These are phyloP conservation scores for Melanchra persicariae DNA, from an alignment of 2,888 invertebrate genomes.

Conservation along the genomic window DNA sequence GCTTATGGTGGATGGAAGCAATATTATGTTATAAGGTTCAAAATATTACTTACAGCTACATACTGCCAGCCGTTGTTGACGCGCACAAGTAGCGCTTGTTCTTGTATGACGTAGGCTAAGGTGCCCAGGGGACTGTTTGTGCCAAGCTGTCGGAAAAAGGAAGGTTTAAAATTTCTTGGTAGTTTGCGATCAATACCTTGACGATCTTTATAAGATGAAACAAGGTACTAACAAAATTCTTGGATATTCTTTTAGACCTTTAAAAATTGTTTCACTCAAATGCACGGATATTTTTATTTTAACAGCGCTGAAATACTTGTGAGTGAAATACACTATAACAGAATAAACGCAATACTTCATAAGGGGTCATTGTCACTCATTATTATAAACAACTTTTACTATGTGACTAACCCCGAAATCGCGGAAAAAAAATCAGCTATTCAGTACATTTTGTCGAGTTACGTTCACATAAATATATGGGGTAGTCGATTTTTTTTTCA, in stretches of 20 bases:
- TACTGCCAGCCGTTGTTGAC: slow-evolving; percentile 99
- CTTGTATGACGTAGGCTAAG: slow-evolving; percentile 97
- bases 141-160: slow-evolving; percentile 79
- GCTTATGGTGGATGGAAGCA: too few relatives aligned
- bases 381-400: too few relatives aligned
- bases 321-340: too few relatives aligned
- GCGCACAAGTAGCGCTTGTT: slow-evolving; percentile 96
- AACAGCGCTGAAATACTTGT: too few relatives aligned
- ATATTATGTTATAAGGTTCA: neutral
- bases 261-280: neutral
- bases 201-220: neutral
- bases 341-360: too few relatives aligned
- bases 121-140: slow-evolving; percentile 93
- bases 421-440: too few relatives aligned
- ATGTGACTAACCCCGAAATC: too few relatives aligned
- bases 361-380: too few relatives aligned
- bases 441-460: too few relatives aligned
- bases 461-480: too few relatives aligned
- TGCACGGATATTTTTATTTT: too few relatives aligned
- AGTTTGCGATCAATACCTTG: neutral
- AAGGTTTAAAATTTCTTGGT: slow-evolving; percentile 1
- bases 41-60: slow-evolving; percentile 94
- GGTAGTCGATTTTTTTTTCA: too few relatives aligned
- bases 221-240: neutral
- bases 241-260: neutral